phyloP scores from a whole-genome alignment of 37 sponge, comb jelly and placozoan genomes.

The Spongia lamella region DNA sequence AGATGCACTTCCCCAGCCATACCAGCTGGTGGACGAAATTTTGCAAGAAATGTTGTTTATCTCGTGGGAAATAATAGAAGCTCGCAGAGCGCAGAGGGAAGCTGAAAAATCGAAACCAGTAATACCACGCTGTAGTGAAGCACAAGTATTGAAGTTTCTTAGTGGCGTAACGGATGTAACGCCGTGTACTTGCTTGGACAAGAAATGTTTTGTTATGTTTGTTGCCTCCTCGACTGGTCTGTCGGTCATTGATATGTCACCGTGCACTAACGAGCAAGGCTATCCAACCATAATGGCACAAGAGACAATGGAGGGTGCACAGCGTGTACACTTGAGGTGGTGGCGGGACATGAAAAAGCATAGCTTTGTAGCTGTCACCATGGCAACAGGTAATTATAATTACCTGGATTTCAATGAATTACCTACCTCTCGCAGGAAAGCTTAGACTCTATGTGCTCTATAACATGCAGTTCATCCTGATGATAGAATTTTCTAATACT shows the following conservation, averaged over 20 bases:
- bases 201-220: too few relatives aligned
- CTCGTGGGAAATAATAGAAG: slow-evolving; percentile 34
- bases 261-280: too few relatives aligned
- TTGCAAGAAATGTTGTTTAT: slow-evolving; percentile 41
- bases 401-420: too few relatives aligned
- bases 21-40: slow-evolving; percentile 47
- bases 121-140: slow-evolving; percentile 1
- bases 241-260: too few relatives aligned
- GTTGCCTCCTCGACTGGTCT: too few relatives aligned
- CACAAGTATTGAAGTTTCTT: not conserved
- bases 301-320: not conserved
- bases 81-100: slow-evolving; percentile 8
- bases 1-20: slow-evolving; percentile 72
- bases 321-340: not conserved
- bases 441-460: too few relatives aligned
- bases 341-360: not conserved
- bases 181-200: not conserved
- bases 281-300: not conserved
- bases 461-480: too few relatives aligned
- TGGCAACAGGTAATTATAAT: too few relatives aligned
- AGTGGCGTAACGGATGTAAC: not conserved
- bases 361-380: too few relatives aligned
- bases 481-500: too few relatives aligned
- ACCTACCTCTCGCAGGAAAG: too few relatives aligned
- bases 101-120: slow-evolving; percentile 17